phyloP scores from a whole-genome alignment of 2,888 invertebrate species.

The Parapristionchus giblindavisi region DNA sequence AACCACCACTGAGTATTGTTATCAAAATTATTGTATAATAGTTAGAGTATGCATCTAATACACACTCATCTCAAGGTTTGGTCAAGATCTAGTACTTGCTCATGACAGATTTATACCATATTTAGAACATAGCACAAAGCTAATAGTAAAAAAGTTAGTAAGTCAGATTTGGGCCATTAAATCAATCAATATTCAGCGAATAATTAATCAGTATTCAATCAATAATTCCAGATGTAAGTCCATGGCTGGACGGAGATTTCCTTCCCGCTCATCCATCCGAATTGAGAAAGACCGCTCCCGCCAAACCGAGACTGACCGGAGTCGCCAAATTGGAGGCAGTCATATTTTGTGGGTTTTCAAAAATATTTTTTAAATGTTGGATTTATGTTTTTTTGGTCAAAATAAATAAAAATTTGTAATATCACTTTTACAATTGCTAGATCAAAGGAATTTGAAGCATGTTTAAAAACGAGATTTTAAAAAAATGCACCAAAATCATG shows the following conservation, averaged over 20 bases:
- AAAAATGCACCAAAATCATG: no score
- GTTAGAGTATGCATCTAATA: no score
- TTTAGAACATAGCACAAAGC: no score
- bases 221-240: slow-evolving; percentile 26
- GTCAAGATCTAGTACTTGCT: no score
- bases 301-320: slow-evolving; percentile 33
- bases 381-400: background rate
- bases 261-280: slow-evolving; percentile 12
- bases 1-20: no score
- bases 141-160: no score
- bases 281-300: slow-evolving; percentile 22
- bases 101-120: no score
- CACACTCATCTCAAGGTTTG: no score
- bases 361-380: background rate
- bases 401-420: background rate
- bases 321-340: slow-evolving; percentile 22
- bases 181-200: background rate
- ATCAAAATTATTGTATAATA: no score
- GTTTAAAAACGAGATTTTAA: no score
- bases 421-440: background rate
- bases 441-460: background rate
- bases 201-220: background rate
- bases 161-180: background rate
- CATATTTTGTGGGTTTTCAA: slow-evolving; percentile 24
- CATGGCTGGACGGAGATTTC: slow-evolving; percentile 34